These are phyloP conservation scores for Melipona beecheii DNA, from an alignment of 2,888 invertebrate genomes.

Conservation along the genomic window DNA sequence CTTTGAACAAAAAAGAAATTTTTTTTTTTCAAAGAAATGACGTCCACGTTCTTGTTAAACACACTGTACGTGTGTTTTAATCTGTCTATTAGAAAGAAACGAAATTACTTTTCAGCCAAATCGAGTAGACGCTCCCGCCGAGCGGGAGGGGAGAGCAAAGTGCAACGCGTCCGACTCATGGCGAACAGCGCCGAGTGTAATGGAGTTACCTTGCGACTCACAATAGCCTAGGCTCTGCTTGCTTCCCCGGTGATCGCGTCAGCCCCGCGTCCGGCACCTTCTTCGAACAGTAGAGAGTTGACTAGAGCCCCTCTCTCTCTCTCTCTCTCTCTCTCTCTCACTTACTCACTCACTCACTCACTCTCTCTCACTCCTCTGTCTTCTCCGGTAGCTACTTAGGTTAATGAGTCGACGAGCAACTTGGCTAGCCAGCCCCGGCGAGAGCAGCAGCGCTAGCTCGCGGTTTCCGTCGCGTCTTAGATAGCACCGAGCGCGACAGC, in stretches of 20 bases:
- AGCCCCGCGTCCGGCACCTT: conserved; percentile 8
- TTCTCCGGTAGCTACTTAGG: conserved; percentile 72
- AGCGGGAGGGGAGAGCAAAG: background rate
- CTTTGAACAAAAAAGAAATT: no score
- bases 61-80: no score
- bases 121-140: no score
- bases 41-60: no score
- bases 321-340: no score
- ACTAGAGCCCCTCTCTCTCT: background rate
- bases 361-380: background rate
- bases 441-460: conserved; percentile 38
- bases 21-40: background rate
- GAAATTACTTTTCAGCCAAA: no score
- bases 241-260: background rate
- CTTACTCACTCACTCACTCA: no score
- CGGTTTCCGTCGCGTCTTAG: conserved; percentile 52
- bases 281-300: background rate
- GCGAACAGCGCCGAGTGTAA: conserved; percentile 52
- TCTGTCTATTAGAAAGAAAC: no score
- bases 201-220: conserved; percentile 74
- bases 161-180: conserved; percentile 18
- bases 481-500: conserved; percentile 41
- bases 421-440: conserved; percentile 57
- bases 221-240: conserved; percentile 56
- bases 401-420: conserved; percentile 77